phyloP scores from a whole-genome alignment of 2,113 vertebrate species.

The Arizona elegans region DNA sequence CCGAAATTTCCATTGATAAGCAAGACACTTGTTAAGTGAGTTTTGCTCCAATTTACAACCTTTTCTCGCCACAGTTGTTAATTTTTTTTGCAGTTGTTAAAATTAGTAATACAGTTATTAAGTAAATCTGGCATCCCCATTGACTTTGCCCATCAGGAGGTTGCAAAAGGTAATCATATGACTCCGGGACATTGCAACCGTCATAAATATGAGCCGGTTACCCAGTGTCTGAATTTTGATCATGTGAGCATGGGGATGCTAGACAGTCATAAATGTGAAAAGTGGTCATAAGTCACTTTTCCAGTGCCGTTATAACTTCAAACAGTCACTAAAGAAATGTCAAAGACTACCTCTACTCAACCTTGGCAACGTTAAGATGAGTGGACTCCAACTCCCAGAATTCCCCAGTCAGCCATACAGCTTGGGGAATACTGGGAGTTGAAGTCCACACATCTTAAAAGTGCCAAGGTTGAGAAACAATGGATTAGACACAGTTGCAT shows the following conservation, averaged over 20 bases:
- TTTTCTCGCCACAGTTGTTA: neutral
- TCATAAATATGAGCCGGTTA: neutral
- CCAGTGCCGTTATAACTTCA: neutral
- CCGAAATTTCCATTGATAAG: neutral
- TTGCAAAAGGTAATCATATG: neutral
- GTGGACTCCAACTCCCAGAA: neutral
- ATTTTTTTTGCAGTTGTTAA: neutral
- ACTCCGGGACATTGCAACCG: neutral
- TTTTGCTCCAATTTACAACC: neutral
- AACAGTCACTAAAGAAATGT: neutral
- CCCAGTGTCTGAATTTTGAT: neutral
- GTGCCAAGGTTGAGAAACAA: neutral
- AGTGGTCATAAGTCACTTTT: neutral
- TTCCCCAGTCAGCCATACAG: neutral
- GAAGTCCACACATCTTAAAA: neutral
- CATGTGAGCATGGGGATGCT: neutral
- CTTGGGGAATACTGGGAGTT: neutral
- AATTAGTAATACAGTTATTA: neutral
- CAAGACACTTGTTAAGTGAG: neutral
- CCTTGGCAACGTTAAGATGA: neutral
- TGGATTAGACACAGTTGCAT: neutral
- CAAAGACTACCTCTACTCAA: neutral
- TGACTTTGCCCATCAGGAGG: neutral
- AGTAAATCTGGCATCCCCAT: neutral
- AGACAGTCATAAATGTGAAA: neutral